Conservation (phyloP, 2,888 invertebrate genomes). For the Megastigmus dorsalis region DNA sequence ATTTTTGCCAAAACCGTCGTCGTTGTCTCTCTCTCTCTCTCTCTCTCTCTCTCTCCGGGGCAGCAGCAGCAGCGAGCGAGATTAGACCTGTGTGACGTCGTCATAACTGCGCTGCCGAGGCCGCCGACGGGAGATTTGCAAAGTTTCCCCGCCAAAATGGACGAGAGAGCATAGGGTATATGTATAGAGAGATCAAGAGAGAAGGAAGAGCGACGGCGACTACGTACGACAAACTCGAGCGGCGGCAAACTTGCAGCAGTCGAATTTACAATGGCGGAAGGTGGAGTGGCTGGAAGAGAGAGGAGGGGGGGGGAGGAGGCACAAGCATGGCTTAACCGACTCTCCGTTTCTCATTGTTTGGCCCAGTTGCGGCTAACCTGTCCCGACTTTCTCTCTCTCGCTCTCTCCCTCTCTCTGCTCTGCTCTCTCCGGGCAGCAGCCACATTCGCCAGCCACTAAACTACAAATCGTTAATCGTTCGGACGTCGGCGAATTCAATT, state of each 20-base stretch:
- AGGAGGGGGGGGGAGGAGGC: neutral
- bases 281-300: neutral
- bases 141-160: too few relatives aligned
- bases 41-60: too few relatives aligned
- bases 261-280: constrained; percentile 30
- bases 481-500: constrained; percentile 44
- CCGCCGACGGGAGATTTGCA: too few relatives aligned
- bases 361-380: constrained; percentile 45
- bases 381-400: constrained; percentile 6
- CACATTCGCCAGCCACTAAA: constrained; percentile 7
- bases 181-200: too few relatives aligned
- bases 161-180: too few relatives aligned
- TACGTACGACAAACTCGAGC: neutral
- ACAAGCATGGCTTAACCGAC: neutral
- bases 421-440: neutral
- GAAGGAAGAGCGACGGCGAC: neutral
- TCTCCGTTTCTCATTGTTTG: constrained; percentile 32
- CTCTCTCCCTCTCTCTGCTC: constrained; percentile 1
- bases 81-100: constrained; percentile 5
- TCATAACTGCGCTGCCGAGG: neutral
- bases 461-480: constrained; percentile 51
- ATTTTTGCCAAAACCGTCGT: too few relatives aligned
- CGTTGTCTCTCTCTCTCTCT: too few relatives aligned
- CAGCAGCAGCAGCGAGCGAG: too few relatives aligned
- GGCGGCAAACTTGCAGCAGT: constrained; percentile 21